Base-by-base conservation (phyloP, 1,140 invertebrate genomes). In the Drosophila sp. region DNA sequence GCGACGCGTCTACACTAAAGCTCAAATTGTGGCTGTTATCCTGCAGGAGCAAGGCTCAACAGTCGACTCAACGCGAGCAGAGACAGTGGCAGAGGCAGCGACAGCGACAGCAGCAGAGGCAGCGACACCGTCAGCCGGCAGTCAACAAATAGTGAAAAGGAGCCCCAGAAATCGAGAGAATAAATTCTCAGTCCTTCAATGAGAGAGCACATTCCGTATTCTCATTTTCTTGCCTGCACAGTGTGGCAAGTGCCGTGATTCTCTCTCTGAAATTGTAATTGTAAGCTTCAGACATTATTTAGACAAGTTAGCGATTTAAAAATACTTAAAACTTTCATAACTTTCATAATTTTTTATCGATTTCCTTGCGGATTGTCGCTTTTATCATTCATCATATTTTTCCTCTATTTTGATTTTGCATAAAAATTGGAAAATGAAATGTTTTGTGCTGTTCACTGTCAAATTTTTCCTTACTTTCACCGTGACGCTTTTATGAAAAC, bases 1-100 rank as follows among this genome's bases (percentile, higher is more conserved):
- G 70, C 82, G 74, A 78, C 78, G 78, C 78, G 82, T 86, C 59
- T 72, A 75, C 64, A 81, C 81, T 87, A 78, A 67, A 43, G 67
- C 41, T 50, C 16, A 53, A n/a, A 62, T 45, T 56, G 32, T 38
- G 29, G 32, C 50, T 59, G 51, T 40, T 74, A 70, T 70, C 72
- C 72, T 74, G 53, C 72, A 53, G 72, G 72, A 74, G 41, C 51
- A 27, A 32, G 36, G 65, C 72, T 74, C 72, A 74, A 74, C 65
- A 74, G 72, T 11, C 45, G 27, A 18, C 64, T 9, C 46, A 66
- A 50, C 16, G 64, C 16, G 54, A 38, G 14, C 58, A 50, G n/a
- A 53, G 34, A 45, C 67, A 70, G 59, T 59, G 18, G 46, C 58
- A 43, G 48, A 4, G 32, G 0, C 32, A 34, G 1, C 40, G 7